phyloP scores from a whole-genome alignment of 2,797 vertebrate species.

The Myripristis jacobus region DNA sequence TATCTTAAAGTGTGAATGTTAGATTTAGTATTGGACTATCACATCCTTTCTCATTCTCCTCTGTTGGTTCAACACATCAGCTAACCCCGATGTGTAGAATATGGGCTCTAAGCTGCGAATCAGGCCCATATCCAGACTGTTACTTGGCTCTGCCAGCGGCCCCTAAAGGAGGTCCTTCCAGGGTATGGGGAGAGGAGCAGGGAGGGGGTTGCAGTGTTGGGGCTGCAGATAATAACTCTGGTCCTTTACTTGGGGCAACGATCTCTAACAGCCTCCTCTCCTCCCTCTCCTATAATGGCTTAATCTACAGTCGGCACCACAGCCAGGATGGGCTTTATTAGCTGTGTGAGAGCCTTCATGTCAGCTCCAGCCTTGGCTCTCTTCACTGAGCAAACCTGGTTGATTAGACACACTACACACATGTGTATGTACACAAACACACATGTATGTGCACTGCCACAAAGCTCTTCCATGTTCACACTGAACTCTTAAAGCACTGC shows the following conservation, averaged over 20 bases:
- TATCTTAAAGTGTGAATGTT: too few species aligned
- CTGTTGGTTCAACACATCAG: background rate
- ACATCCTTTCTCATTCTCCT: background rate
- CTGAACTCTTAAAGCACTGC: too few species aligned
- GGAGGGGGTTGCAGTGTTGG: conserved; percentile 23
- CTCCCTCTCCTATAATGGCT: conserved; percentile 58
- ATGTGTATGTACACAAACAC: background rate
- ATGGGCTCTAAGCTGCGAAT: background rate
- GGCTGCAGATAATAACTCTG: conserved; percentile 51
- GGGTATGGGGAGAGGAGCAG: background rate
- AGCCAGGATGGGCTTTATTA: conserved; percentile 63
- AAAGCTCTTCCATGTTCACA: too few species aligned
- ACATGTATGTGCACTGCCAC: conserved; percentile 18
- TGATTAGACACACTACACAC: conserved; percentile 36
- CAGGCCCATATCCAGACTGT: background rate
- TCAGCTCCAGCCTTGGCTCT: conserved; percentile 57
- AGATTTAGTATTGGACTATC: background rate
- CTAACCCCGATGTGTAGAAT: background rate
- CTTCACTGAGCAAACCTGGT: conserved; percentile 42
- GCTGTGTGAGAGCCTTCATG: conserved; percentile 50
- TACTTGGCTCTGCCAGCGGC: background rate
- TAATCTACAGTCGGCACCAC: conserved; percentile 66
- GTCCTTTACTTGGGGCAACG: conserved; percentile 25
- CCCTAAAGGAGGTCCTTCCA: background rate
- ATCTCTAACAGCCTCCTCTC: conserved; percentile 39